Percentiles rank a stretch among this genome's conserved stretches.
Conservation (phyloP, 2,113 vertebrate species). For the Salminus brasiliensis region DNA sequence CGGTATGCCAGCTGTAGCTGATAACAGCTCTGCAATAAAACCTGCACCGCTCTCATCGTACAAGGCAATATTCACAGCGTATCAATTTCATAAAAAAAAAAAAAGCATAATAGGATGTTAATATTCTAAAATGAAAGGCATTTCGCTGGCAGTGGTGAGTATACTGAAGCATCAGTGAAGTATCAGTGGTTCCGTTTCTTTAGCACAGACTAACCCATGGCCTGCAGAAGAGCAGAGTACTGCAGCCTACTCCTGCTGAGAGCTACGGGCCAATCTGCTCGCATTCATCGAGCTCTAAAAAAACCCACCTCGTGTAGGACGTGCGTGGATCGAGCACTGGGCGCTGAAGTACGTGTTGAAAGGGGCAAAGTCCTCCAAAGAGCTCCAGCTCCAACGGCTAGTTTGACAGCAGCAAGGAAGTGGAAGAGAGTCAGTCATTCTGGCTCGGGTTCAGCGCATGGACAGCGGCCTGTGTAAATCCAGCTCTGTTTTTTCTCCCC, state of each 20-base stretch:
- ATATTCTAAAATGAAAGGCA: neutral
- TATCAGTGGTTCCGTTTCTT: neutral
- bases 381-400: conserved; percentile 20
- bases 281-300: conserved; percentile 32
- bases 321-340: conserved; percentile 20
- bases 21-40: conserved; percentile 1
- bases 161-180: neutral
- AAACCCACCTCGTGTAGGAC: conserved; percentile 28
- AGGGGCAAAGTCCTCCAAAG: conserved; percentile 31
- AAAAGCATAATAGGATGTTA: neutral
- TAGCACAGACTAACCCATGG: neutral
- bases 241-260: conserved; percentile 14
- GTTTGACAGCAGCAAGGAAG: conserved; percentile 39
- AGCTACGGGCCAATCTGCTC: conserved; percentile 27
- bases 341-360: conserved; percentile 44
- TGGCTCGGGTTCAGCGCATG: conserved; percentile 37
- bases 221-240: neutral
- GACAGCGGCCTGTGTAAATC: conserved; percentile 37
- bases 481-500: conserved; percentile 35
- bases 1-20: neutral
- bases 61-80: neutral
- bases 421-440: conserved; percentile 23
- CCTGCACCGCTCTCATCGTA: neutral
- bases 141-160: neutral
- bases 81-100: neutral